Conservation (phyloP, 2,113 vertebrate species). For the Stigmatopora argus region DNA sequence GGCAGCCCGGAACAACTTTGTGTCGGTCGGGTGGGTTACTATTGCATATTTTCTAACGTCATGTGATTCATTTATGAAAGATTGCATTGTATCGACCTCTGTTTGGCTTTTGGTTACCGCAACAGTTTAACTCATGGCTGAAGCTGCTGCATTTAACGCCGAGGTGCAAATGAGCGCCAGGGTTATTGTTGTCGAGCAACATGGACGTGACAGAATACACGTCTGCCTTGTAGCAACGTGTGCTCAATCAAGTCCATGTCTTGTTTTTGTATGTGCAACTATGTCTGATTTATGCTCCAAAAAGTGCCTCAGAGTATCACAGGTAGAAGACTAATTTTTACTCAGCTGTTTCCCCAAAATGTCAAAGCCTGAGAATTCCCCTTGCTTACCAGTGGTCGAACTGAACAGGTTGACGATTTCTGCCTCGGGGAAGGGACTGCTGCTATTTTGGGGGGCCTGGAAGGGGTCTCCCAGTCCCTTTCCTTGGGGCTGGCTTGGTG, state of each 20-base stretch:
- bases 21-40: too few relatives aligned
- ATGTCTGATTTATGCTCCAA: constrained; percentile 1
- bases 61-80: too few relatives aligned
- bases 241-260: neutral
- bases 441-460: constrained; percentile 70
- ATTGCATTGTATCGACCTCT: neutral
- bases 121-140: neutral
- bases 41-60: too few relatives aligned
- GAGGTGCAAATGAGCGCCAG: neutral
- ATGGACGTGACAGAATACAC: constrained; percentile 10
- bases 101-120: neutral
- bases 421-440: constrained; percentile 61
- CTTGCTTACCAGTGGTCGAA: constrained; percentile 66
- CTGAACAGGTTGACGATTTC: constrained; percentile 69
- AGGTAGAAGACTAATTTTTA: neutral
- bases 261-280: neutral
- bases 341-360: neutral
- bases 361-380: neutral
- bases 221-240: neutral
- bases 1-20: too few relatives aligned
- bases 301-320: neutral
- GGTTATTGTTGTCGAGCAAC: neutral
- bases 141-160: neutral
- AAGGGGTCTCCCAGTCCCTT: constrained; percentile 65
- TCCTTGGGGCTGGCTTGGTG: constrained; percentile 63